phyloP scores from a whole-genome alignment of 2,797 vertebrate species.

The Psittacula echo region DNA sequence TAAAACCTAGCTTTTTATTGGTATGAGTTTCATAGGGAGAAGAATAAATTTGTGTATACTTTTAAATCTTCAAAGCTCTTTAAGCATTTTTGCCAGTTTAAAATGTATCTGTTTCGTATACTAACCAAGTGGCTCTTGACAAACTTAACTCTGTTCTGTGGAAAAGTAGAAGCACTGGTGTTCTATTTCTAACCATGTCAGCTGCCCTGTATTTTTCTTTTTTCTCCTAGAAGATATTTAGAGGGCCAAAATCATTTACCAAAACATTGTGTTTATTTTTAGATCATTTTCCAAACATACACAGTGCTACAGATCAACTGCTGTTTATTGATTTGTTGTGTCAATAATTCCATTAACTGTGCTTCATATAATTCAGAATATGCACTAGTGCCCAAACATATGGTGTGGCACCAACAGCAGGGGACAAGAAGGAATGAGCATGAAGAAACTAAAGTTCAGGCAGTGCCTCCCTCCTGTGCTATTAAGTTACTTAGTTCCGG shows the following conservation, averaged over 20 bases:
- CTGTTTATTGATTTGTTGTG: constrained; percentile 69
- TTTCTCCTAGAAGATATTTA: constrained; percentile 30
- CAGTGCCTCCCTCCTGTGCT: constrained; percentile 38
- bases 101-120: background rate
- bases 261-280: constrained; percentile 64
- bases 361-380: constrained; percentile 55
- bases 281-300: constrained; percentile 53
- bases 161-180: background rate
- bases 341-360: constrained; percentile 62
- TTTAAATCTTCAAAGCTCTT: background rate
- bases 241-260: constrained; percentile 5
- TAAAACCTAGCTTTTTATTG: background rate
- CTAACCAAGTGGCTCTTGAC: background rate
- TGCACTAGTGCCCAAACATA: constrained; percentile 39
- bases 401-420: constrained; percentile 43
- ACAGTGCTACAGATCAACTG: constrained; percentile 36
- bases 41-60: background rate
- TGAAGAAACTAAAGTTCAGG: constrained; percentile 57
- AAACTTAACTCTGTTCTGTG: background rate
- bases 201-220: background rate
- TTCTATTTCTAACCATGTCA: background rate
- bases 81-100: background rate
- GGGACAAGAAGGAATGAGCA: constrained; percentile 38
- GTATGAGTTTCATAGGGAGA: background rate
- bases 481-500: constrained; percentile 55